Percentiles rank a stretch among this genome's conserved stretches.
phyloP scores from a whole-genome alignment of 2,888 invertebrate species.

The Dolomedes plantarius region DNA sequence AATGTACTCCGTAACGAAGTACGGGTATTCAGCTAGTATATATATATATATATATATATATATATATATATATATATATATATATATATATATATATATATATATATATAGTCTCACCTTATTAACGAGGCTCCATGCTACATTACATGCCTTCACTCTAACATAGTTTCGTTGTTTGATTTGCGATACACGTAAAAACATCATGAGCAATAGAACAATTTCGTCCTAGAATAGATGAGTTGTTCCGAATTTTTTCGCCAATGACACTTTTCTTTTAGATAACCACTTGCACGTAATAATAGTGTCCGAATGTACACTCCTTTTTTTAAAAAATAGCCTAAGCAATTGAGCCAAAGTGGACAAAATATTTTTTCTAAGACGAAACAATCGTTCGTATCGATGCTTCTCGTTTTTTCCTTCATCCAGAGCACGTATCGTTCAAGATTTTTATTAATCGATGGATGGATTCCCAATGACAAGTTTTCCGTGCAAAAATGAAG shows the following conservation, averaged over 20 bases:
- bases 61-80: background rate
- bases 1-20: no score
- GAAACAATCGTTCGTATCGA: constrained; percentile 2
- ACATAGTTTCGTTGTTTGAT: background rate
- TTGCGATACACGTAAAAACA: background rate
- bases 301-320: background rate
- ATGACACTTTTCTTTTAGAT: constrained; percentile 3
- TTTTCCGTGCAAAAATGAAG: constrained; percentile 56
- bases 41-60: no score
- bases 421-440: constrained; percentile 54
- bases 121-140: no score
- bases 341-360: constrained; percentile 24
- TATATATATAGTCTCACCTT: no score
- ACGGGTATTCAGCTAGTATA: no score
- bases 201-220: background rate
- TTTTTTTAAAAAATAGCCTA: background rate
- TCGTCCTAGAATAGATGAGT: background rate
- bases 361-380: constrained; percentile 31
- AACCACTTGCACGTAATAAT: constrained; percentile 7
- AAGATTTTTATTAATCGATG: constrained; percentile 63
- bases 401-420: constrained; percentile 17
- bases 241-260: background rate
- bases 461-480: constrained; percentile 64
- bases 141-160: no score
- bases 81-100: background rate